These are phyloP conservation scores for Triplophysa yarkandensis DNA, from an alignment of 2,797 vertebrate species.

Conservation along the genomic window DNA sequence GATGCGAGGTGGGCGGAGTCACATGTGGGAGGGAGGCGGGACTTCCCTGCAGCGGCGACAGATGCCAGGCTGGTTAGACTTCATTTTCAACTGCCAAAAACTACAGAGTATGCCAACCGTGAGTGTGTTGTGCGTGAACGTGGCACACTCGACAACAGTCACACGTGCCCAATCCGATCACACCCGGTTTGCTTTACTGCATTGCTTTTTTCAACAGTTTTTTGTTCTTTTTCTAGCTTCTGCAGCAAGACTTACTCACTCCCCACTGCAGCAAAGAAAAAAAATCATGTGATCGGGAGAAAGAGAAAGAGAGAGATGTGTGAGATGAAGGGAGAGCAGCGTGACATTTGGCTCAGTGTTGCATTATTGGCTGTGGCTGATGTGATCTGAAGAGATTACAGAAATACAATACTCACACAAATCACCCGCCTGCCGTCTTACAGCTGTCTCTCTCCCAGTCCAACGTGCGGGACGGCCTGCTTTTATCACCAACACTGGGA, in stretches of 20 bases:
- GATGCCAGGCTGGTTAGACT: conserved; percentile 79
- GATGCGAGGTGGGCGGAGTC: conserved; percentile 73
- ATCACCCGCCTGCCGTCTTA: conserved; percentile 61
- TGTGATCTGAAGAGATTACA: conserved; percentile 79
- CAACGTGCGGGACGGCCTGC: conserved; percentile 29
- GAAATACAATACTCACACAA: conserved; percentile 75
- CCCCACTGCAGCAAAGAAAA: conserved; percentile 51
- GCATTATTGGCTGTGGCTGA: conserved; percentile 77
- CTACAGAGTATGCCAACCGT: conserved; percentile 65
- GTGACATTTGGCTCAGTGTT: conserved; percentile 73
- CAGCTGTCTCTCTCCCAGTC: conserved; percentile 11
- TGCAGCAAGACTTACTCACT: conserved; percentile 51
- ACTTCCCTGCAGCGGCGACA: conserved; percentile 80
- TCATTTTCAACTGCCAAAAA: conserved; percentile 74
- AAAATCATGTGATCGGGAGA: conserved; percentile 36
- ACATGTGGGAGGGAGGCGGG: conserved; percentile 77
- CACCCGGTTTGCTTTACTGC: conserved; percentile 50
- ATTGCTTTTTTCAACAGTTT: conserved; percentile 5
- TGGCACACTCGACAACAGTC: conserved; percentile 61
- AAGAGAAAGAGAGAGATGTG: conserved; percentile 63
- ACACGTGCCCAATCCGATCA: conserved; percentile 60
- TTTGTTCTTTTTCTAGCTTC: conserved; percentile 36
- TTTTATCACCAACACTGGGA: conserved; percentile 1
- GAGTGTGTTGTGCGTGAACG: conserved; percentile 44
- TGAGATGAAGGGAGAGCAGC: conserved; percentile 69